Percentiles rank a stretch among this genome's conserved stretches.
These are phyloP conservation scores for Prionace glauca DNA, from an alignment of 2,797 vertebrate genomes.

Conservation along the genomic window DNA sequence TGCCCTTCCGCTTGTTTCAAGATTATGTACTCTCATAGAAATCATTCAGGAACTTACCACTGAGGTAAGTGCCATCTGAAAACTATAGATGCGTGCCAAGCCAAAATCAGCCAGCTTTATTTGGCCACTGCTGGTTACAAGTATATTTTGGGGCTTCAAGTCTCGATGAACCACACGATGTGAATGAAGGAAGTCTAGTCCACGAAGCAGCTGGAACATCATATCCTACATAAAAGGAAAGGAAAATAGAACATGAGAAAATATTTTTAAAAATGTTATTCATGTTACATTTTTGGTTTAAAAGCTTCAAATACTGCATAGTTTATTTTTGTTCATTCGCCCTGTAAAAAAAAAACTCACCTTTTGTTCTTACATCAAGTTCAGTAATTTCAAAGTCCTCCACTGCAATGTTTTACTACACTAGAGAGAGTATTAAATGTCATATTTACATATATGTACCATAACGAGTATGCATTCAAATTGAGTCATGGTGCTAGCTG, in stretches of 20 bases:
- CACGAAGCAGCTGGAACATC: constrained; percentile 96
- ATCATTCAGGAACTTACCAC: constrained; percentile 73
- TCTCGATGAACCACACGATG: constrained; percentile 96
- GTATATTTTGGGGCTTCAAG: constrained; percentile 95
- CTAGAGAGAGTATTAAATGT: background rate
- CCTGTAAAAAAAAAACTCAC: background rate
- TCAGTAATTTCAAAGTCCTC: background rate
- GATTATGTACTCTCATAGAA: background rate
- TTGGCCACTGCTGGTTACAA: constrained; percentile 91
- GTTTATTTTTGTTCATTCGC: background rate
- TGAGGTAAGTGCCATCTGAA: constrained; percentile 98
- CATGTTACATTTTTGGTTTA: background rate
- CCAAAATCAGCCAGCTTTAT: constrained; percentile 97
- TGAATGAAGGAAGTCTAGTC: constrained; percentile 95
- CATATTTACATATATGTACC: background rate
- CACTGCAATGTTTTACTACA: background rate
- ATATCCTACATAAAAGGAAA: constrained; percentile 73
- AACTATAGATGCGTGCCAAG: constrained; percentile 96
- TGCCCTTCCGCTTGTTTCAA: background rate
- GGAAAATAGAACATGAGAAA: background rate
- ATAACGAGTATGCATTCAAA: background rate
- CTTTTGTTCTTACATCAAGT: background rate
- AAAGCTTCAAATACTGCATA: background rate
- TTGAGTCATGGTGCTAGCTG: background rate
- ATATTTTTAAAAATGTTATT: background rate